These are phyloP conservation scores for Mastomys natalensis DNA, from an alignment of 2,113 vertebrate species.

Conservation along the genomic window DNA sequence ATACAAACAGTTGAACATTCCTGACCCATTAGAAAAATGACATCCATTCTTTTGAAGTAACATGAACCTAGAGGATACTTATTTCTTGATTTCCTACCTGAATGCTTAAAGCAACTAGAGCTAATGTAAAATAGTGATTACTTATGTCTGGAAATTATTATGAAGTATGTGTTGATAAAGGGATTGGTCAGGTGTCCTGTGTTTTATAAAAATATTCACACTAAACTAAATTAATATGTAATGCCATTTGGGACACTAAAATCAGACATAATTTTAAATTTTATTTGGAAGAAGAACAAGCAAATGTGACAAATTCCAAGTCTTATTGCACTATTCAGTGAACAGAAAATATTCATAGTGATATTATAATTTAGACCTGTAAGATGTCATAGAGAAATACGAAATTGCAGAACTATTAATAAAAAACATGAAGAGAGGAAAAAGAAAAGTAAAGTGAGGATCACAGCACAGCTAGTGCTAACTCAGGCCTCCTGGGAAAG, in stretches of 20 bases:
- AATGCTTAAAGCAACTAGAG: neutral
- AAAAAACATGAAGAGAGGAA: neutral
- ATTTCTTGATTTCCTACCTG: neutral
- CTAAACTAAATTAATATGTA: neutral
- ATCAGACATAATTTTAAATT: neutral
- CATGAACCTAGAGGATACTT: neutral
- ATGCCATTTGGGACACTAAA: neutral
- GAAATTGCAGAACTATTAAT: slow-evolving; percentile 64
- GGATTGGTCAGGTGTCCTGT: neutral
- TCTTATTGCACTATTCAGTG: neutral
- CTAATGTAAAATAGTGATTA: neutral
- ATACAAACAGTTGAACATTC: neutral
- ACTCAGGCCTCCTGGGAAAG: neutral
- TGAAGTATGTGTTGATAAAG: rapidly evolving
- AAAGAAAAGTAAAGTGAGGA: neutral
- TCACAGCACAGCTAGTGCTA: neutral
- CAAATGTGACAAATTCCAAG: slow-evolving; percentile 14
- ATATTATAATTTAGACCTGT: slow-evolving; percentile 35
- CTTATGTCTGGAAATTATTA: neutral
- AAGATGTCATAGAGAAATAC: slow-evolving; percentile 51
- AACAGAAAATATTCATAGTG: slow-evolving; percentile 56
- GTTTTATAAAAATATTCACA: neutral
- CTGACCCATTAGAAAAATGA: neutral
- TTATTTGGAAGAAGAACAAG: neutral
- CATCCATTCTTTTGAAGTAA: neutral